Percentiles rank a stretch among this genome's conserved stretches.
phyloP scores from a whole-genome alignment of 2,888 invertebrate species.

The Teinopalpus imperialis region DNA sequence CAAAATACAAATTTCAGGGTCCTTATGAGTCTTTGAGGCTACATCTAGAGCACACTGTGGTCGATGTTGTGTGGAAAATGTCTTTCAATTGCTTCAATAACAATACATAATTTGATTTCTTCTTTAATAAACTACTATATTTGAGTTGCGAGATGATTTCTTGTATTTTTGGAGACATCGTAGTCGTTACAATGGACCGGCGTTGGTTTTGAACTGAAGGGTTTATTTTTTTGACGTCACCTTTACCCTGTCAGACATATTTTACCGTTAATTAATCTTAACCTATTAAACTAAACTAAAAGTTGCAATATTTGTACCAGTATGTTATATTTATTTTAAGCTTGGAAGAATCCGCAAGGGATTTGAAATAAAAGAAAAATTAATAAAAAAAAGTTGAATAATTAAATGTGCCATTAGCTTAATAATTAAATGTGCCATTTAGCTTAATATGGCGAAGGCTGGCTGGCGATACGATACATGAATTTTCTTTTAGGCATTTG shows the following conservation, averaged over 20 bases:
- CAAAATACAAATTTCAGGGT: no score
- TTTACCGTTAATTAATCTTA: conserved; percentile 28
- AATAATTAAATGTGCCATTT: neutral
- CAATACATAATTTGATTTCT: conserved; percentile 38
- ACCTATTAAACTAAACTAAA: no score
- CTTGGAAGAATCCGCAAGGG: no score
- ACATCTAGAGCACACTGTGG: conserved; percentile 41
- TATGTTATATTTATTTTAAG: no score
- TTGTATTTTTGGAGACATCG: conserved; percentile 46
- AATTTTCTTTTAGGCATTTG: conserved; percentile 53
- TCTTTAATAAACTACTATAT: conserved; percentile 40
- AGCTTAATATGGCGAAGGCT: conserved; percentile 54
- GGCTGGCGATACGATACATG: conserved; percentile 49
- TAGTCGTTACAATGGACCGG: conserved; percentile 29
- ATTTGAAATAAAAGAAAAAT: no score
- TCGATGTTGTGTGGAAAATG: conserved; percentile 41
- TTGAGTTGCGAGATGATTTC: conserved; percentile 45
- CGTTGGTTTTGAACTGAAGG: conserved; percentile 13
- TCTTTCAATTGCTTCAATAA: conserved; percentile 46
- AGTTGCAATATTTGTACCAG: no score
- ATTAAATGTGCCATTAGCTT: no score
- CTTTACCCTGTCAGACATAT: conserved; percentile 43
- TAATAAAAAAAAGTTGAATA: no score
- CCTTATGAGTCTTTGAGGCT: conserved; percentile 16
- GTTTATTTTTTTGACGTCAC: conserved; percentile 23